A percentile compares a stretch with the other conserved stretches of the same genome.
Evolutionary conservation across 2,113 vertebrate genomes (phyloP).

Genomic region (Taurulus bubalis): DNA sequence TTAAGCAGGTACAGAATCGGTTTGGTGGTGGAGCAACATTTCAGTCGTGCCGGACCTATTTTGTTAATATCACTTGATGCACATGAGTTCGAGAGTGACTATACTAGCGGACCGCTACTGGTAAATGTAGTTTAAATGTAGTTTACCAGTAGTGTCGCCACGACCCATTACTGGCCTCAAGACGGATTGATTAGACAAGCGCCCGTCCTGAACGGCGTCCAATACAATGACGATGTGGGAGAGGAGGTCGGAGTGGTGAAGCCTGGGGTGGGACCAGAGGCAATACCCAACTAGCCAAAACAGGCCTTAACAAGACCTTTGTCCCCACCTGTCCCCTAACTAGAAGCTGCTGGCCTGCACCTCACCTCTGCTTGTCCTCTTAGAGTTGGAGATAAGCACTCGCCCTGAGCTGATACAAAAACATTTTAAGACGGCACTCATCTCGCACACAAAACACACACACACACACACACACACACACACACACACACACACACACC

Average conservation of each 20-base stretch:
- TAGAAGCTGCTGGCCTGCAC: constrained; percentile 14
- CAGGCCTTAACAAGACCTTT: constrained; percentile 59
- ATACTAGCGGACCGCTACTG: too few species aligned
- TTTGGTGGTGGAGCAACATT: not conserved
- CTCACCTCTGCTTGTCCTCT: constrained; percentile 52
- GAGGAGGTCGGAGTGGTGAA: not conserved
- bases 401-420: constrained; percentile 60
- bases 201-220: not conserved
- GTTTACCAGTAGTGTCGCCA: too few species aligned
- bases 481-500: constrained; percentile 6
- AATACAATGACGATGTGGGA: not conserved
- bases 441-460: constrained; percentile 24
- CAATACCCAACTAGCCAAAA: constrained; percentile 26
- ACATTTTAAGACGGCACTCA: constrained; percentile 55
- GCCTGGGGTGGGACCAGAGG: not conserved
- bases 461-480: constrained; percentile 28
- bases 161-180: not conserved
- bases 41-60: not conserved
- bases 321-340: constrained; percentile 64
- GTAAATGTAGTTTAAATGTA: not conserved
- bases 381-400: constrained; percentile 64
- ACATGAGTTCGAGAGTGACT: not conserved
- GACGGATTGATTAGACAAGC: not conserved
- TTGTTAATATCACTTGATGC: too few species aligned
- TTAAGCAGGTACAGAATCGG: not conserved